Percentiles rank a stretch among this genome's conserved stretches.
phyloP scores from a whole-genome alignment of 2,797 vertebrate genomes.

The Hyperoplus immaculatus region DNA sequence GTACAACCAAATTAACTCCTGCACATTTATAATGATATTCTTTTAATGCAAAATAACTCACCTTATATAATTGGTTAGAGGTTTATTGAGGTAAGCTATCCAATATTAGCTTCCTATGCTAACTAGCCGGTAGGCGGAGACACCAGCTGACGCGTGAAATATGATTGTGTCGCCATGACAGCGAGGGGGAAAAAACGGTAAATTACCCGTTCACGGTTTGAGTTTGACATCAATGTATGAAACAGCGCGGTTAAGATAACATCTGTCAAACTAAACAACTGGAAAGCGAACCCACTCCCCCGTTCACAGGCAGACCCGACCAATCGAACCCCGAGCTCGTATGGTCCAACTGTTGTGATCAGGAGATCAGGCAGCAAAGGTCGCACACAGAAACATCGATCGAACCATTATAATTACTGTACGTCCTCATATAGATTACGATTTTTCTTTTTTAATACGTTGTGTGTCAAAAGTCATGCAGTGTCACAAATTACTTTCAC shows the following conservation, averaged over 20 bases:
- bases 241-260: neutral
- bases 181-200: neutral
- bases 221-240: conserved; percentile 54
- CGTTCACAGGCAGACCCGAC: conserved; percentile 43
- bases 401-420: too few species aligned
- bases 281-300: conserved; percentile 47
- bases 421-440: too few species aligned
- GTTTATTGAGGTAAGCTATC: conserved; percentile 20
- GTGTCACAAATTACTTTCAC: too few species aligned
- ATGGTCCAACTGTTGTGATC: conserved; percentile 37
- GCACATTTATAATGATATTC: neutral
- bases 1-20: neutral
- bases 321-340: conserved; percentile 36
- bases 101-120: conserved; percentile 50
- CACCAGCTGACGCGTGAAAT: neutral
- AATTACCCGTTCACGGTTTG: conserved; percentile 57
- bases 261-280: conserved; percentile 30
- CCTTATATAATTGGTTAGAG: neutral
- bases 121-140: conserved; percentile 8
- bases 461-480: too few species aligned
- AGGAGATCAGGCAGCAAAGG: conserved; percentile 29
- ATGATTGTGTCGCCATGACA: neutral
- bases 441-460: too few species aligned
- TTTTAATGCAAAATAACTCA: neutral
- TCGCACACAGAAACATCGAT: conserved; percentile 49